Conservation (phyloP, 2,888 invertebrate genomes). For the Theretra japonica region DNA sequence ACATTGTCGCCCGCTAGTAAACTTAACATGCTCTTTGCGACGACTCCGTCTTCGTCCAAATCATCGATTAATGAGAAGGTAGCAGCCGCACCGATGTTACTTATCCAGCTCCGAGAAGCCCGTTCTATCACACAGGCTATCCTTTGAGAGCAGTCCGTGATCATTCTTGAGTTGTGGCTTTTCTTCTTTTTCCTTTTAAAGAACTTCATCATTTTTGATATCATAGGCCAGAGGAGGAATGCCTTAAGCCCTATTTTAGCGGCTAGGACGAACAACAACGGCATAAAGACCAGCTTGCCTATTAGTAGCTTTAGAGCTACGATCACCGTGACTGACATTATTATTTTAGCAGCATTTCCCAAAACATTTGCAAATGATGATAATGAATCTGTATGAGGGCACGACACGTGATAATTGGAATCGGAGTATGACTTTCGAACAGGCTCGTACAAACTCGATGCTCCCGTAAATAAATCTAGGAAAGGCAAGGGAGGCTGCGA, state of each 20-base stretch:
- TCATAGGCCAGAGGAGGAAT: constrained; percentile 75
- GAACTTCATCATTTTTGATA: constrained; percentile 75
- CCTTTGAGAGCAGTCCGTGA: constrained; percentile 73
- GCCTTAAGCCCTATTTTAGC: constrained; percentile 76
- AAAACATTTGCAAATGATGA: constrained; percentile 73
- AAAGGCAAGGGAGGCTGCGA: constrained; percentile 63
- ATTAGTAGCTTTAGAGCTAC: constrained; percentile 71
- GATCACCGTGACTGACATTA: constrained; percentile 75
- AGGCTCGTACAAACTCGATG: constrained; percentile 70
- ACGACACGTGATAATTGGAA: constrained; percentile 62
- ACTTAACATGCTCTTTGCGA: constrained; percentile 72
- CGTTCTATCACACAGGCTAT: constrained; percentile 73
- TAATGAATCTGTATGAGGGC: constrained; percentile 70
- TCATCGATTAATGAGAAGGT: constrained; percentile 75
- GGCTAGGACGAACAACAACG: constrained; percentile 66
- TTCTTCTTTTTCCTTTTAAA: constrained; percentile 77
- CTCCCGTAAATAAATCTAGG: constrained; percentile 71
- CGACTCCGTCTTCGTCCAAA: constrained; percentile 68
- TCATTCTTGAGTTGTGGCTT: constrained; percentile 66
- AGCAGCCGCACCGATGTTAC: constrained; percentile 72
- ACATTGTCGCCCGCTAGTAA: constrained; percentile 76
- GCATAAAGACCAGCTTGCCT: constrained; percentile 73
- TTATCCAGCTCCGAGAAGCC: constrained; percentile 63
- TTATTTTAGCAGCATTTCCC: constrained; percentile 77
- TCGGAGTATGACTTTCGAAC: constrained; percentile 72